phyloP scores from a whole-genome alignment of 2,113 vertebrate genomes.

The Corythoichthys intestinalis region DNA sequence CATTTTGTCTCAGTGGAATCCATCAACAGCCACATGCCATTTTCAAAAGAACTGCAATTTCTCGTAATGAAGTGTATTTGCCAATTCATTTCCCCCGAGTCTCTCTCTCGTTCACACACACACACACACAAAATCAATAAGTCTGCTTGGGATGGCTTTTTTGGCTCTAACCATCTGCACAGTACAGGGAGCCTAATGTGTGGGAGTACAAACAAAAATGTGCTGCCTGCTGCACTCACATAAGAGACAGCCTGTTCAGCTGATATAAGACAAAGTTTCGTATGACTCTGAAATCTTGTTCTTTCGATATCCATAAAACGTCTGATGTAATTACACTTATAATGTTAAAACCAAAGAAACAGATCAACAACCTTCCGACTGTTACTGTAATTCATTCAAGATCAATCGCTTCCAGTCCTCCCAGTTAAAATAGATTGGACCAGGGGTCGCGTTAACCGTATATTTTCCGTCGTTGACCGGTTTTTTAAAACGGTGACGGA shows the following conservation, averaged over 20 bases:
- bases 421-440: too few species aligned
- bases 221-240: slow-evolving; percentile 29
- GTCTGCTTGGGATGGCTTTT: slow-evolving; percentile 43
- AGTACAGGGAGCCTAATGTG: slow-evolving; percentile 45
- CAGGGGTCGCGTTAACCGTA: too few species aligned
- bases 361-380: too few species aligned
- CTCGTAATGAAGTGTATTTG: slow-evolving; percentile 4
- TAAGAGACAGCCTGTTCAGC: slow-evolving; percentile 19
- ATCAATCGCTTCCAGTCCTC: too few species aligned
- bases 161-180: slow-evolving; percentile 52
- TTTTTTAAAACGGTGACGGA: too few species aligned
- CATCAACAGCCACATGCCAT: slow-evolving; percentile 26
- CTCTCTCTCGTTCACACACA: slow-evolving; percentile 9
- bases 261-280: slow-evolving; percentile 43
- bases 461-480: too few species aligned
- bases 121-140: slow-evolving; percentile 55
- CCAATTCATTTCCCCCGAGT: slow-evolving; percentile 29
- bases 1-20: slow-evolving; percentile 13
- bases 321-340: slow-evolving; percentile 3
- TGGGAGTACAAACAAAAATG: slow-evolving; percentile 54
- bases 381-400: too few species aligned
- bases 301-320: slow-evolving; percentile 12
- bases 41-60: background rate
- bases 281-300: slow-evolving; percentile 31
- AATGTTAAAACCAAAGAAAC: background rate